These are phyloP conservation scores for Platycheirus rosarum DNA, from an alignment of 2,888 invertebrate species.

Conservation along the genomic window DNA sequence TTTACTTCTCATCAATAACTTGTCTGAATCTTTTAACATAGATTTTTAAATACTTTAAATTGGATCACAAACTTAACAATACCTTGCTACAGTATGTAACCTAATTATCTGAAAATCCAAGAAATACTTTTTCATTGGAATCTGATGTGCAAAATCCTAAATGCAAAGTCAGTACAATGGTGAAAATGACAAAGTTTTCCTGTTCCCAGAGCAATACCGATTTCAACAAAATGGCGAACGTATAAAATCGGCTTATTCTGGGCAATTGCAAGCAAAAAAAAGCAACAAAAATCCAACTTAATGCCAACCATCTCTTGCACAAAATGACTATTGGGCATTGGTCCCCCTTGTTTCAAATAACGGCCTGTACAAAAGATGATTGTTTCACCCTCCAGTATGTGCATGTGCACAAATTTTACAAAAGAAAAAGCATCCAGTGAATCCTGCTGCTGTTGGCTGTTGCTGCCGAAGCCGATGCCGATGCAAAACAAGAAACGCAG, in stretches of 20 bases:
- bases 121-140: too few species aligned
- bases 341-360: conserved; percentile 29
- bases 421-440: conserved; percentile 63
- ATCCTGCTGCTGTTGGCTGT: conserved; percentile 46
- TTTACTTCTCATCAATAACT: too few species aligned
- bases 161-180: too few species aligned
- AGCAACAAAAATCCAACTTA: conserved; percentile 12
- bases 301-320: background rate
- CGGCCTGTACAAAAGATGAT: conserved; percentile 35
- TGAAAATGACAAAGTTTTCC: too few species aligned
- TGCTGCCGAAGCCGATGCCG: conserved; percentile 16
- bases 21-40: too few species aligned
- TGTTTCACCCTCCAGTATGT: conserved; percentile 67
- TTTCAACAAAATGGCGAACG: background rate
- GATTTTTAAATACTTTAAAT: too few species aligned
- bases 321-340: conserved; percentile 48
- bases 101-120: too few species aligned
- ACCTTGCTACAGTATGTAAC: too few species aligned
- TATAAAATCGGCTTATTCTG: background rate
- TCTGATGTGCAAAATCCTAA: too few species aligned
- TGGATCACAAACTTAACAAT: too few species aligned
- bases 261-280: background rate
- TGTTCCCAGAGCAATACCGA: too few species aligned
- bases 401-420: conserved; percentile 54
- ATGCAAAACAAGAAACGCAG: conserved; percentile 60